Evolutionary conservation across 2,113 vertebrate species (phyloP), one percentile per base, ranked within the genome.

Genomic region (Thalassoma bifasciatum): DNA sequence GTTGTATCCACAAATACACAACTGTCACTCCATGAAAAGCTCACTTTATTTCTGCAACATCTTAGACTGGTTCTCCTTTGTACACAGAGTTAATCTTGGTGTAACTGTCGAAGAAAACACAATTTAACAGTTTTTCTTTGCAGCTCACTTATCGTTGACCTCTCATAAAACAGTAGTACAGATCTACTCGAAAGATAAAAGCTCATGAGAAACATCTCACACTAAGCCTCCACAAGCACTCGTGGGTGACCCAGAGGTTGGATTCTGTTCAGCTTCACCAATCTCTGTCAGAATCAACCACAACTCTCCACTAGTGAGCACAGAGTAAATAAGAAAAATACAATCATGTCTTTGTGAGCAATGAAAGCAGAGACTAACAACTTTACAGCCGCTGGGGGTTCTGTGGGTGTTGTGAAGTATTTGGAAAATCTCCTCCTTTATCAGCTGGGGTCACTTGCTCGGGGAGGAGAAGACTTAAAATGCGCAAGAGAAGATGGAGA

Each of bases 331-430:
- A 1, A 3, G 5, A 56, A 19, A 10, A 8, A 54, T 74, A 92
- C 83, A 92, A 86, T 73, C 36, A 21, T 1, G 24, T 44, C 83
- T 89, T 91, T 93, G 90, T 92, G 1, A 17, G 66, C 38, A 63
- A 79, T 12, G 49, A 46, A 50, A 85, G 66, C 46, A 26, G 37
- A 75, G 50, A 75, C 75, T 19, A 77, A 81, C 61, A 81, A 72
- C 62, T 52, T 65, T 54, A 50, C 34, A 82, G 79, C 76, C 38
- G 24, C 52, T 46, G 66, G 79, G 62, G 82, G 70, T 60, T 75
- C 40, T 9, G 91, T 91, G 92, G 92, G 91, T 72, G 91, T 85
- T 40, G 81, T 61, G 84, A 91, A 91, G 84, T 85, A 91, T 93
- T 90, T 86, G 42, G 78, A 92, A 88, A 90, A 92, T 92, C 88